Conservation (phyloP, 2,888 invertebrate genomes). For the Amphiduros pacificus region DNA sequence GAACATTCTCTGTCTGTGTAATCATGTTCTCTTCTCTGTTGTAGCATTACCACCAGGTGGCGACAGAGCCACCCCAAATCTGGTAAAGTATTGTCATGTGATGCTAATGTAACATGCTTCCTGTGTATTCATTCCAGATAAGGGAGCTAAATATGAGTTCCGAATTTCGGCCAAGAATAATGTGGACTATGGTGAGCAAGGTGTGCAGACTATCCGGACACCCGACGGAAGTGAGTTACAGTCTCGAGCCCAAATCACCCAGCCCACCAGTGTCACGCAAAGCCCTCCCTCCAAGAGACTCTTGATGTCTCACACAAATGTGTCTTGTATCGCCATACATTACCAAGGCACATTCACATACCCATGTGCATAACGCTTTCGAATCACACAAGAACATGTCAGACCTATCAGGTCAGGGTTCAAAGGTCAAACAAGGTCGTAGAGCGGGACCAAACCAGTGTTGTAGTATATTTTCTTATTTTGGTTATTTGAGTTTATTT, state of each 20-base stretch:
- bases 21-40: too few species aligned
- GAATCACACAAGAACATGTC: too few species aligned
- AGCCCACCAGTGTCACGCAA: constrained; percentile 39
- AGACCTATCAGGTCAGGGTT: too few species aligned
- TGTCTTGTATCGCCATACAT: too few species aligned
- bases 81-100: neutral
- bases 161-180: constrained; percentile 93
- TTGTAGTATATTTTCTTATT: too few species aligned
- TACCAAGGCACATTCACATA: constrained; percentile 6
- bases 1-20: too few species aligned
- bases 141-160: constrained; percentile 80
- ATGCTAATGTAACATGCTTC: constrained; percentile 5
- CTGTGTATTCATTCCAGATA: constrained; percentile 24
- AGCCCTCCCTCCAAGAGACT: constrained; percentile 1
- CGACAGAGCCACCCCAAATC: too few species aligned
- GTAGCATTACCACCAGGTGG: too few species aligned
- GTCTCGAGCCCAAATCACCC: constrained; percentile 5
- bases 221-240: constrained; percentile 80
- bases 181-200: constrained; percentile 93
- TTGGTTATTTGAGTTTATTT: too few species aligned
- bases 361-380: constrained; percentile 10
- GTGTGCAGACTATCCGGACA: constrained; percentile 85
- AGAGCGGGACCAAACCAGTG: too few species aligned
- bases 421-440: too few species aligned
- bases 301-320: neutral